Evolutionary conservation across 2,888 invertebrate genomes (phyloP).

Genomic region (Mallateleia sp.): DNA sequence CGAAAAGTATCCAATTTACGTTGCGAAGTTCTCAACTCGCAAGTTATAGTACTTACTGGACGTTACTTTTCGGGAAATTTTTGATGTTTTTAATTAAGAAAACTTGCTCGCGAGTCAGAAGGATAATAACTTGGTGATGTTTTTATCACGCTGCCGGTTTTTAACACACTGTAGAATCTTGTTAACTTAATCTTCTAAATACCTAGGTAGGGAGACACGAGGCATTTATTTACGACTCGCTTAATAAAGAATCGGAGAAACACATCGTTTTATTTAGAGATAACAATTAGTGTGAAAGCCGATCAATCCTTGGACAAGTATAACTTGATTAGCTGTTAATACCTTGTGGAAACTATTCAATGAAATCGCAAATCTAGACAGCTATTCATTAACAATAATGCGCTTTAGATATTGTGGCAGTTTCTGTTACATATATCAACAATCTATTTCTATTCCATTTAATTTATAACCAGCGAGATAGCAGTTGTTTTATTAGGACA

Average conservation of each 20-base stretch:
- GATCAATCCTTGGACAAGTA: conserved; percentile 45
- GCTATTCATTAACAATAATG: conserved; percentile 45
- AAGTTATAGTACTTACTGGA: conserved; percentile 24
- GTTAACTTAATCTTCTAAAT: conserved; percentile 26
- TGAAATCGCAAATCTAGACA: conserved; percentile 37
- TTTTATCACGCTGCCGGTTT: conserved; percentile 28
- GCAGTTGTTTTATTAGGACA: too few species aligned
- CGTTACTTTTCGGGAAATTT: conserved; percentile 35
- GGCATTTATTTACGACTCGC: background rate
- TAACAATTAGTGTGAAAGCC: conserved; percentile 44
- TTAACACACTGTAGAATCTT: background rate
- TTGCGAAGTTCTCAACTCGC: conserved; percentile 35
- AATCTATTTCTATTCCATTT: background rate
- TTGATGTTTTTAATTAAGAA: conserved; percentile 55
- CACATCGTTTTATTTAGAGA: conserved; percentile 1
- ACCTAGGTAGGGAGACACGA: background rate
- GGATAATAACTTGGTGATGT: conserved; percentile 17
- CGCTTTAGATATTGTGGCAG: conserved; percentile 7
- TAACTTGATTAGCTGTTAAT: conserved; percentile 15
- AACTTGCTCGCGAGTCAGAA: conserved; percentile 22
- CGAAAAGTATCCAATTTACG: conserved; percentile 63
- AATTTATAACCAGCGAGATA: too few species aligned
- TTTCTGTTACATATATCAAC: background rate
- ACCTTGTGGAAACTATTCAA: background rate
- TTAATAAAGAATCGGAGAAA: conserved; percentile 31